Percentiles rank a stretch among this genome's conserved stretches.
phyloP scores from a whole-genome alignment of 2,113 vertebrate genomes.

The Ranitomeya imitator region DNA sequence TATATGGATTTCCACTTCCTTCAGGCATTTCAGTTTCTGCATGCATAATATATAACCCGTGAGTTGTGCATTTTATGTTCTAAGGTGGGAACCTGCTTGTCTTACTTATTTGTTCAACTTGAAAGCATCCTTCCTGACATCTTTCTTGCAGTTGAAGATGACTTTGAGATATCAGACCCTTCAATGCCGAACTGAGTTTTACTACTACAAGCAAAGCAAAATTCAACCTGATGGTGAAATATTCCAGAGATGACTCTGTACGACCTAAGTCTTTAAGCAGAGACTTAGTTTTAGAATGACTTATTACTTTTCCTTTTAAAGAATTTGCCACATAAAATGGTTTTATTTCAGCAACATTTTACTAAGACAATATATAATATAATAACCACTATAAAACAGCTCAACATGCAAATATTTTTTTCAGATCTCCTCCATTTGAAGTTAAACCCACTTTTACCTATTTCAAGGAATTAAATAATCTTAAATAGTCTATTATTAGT shows the following conservation, averaged over 20 bases:
- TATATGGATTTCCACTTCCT: slow-evolving; percentile 25
- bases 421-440: neutral
- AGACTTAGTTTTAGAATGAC: neutral
- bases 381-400: neutral
- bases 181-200: neutral
- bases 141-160: neutral
- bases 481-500: neutral
- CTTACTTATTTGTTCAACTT: slow-evolving; percentile 16
- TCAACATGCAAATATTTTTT: neutral
- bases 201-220: too few relatives aligned
- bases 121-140: slow-evolving; percentile 1
- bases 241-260: neutral
- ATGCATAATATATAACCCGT: slow-evolving; percentile 18
- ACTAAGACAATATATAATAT: neutral
- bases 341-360: neutral
- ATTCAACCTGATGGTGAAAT: neutral
- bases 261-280: neutral
- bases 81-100: neutral
- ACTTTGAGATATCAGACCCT: neutral
- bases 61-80: neutral
- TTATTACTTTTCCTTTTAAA: neutral
- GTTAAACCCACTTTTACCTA: neutral
- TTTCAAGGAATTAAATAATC: neutral
- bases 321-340: neutral
- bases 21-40: neutral